Conservation (phyloP, 92 coral and sea anemone species). For the Siderastrea siderea region DNA sequence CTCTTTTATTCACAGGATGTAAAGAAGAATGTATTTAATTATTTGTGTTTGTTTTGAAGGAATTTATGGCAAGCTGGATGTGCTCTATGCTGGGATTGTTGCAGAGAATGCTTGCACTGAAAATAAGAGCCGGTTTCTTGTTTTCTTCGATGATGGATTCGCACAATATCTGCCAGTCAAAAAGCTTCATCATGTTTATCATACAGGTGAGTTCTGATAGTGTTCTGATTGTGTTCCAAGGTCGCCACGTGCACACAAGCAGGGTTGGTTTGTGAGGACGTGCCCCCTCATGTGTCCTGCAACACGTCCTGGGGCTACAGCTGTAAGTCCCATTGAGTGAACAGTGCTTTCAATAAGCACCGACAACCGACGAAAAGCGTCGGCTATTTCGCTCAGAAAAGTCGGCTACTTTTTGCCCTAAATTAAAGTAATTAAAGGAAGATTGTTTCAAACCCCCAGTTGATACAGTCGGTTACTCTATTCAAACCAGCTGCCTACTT, state of each 20-base stretch:
- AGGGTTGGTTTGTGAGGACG: background rate
- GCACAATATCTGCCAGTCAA: slow-evolving; percentile 93
- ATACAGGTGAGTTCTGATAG: slow-evolving; percentile 75
- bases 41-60: slow-evolving; percentile 49
- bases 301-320: too few relatives aligned
- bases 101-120: slow-evolving; percentile 93
- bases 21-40: background rate
- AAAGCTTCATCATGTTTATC: slow-evolving; percentile 95
- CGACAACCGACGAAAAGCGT: too few relatives aligned
- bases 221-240: background rate
- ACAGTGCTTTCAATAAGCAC: too few relatives aligned
- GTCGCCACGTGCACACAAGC: background rate
- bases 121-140: slow-evolving; percentile 85
- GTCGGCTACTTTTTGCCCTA: too few relatives aligned
- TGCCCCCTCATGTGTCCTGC: too few relatives aligned
- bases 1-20: too few relatives aligned
- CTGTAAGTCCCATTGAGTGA: too few relatives aligned
- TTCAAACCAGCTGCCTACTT: too few relatives aligned
- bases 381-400: too few relatives aligned
- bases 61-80: slow-evolving; percentile 94
- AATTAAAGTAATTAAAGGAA: too few relatives aligned
- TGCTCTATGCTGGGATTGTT: slow-evolving; percentile 95
- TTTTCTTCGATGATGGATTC: slow-evolving; percentile 99
- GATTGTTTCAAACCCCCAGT: too few relatives aligned
- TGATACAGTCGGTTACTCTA: too few relatives aligned